Conservation (phyloP, 1,140 invertebrate species). For the Drosophila albomicans region DNA sequence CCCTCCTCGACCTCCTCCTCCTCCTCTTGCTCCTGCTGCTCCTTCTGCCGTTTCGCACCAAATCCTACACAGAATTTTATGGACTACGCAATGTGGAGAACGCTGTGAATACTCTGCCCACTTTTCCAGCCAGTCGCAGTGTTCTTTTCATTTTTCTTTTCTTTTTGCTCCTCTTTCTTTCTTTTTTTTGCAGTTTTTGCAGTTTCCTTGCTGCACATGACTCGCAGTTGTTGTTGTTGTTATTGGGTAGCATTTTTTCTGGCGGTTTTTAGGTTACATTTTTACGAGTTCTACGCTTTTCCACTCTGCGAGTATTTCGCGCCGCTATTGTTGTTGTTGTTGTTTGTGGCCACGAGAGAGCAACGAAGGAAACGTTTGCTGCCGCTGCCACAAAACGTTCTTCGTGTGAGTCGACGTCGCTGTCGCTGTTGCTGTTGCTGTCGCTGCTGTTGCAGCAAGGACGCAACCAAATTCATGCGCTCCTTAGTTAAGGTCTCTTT, state of each 20-base stretch:
- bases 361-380: constrained; percentile 31
- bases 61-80: constrained; percentile 61
- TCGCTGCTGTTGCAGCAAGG: constrained; percentile 46
- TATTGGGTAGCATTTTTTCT: constrained; percentile 75
- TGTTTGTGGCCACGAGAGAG: constrained; percentile 47
- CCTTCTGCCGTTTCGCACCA: constrained; percentile 11
- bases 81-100: constrained; percentile 64
- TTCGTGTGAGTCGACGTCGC: neutral
- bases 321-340: constrained; percentile 51
- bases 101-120: constrained; percentile 47
- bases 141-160: constrained; percentile 41
- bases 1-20: neutral
- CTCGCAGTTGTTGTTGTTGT: constrained; percentile 30
- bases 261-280: constrained; percentile 85
- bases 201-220: constrained; percentile 20
- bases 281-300: constrained; percentile 78
- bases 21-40: neutral
- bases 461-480: constrained; percentile 71
- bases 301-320: constrained; percentile 54
- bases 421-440: constrained; percentile 48
- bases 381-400: neutral
- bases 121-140: constrained; percentile 55
- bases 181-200: constrained; percentile 1
- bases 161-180: constrained; percentile 18
- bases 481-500: constrained; percentile 38